Base-by-base conservation (phyloP, 2,888 invertebrate genomes). In the Sarcophaga rosellei region DNA sequence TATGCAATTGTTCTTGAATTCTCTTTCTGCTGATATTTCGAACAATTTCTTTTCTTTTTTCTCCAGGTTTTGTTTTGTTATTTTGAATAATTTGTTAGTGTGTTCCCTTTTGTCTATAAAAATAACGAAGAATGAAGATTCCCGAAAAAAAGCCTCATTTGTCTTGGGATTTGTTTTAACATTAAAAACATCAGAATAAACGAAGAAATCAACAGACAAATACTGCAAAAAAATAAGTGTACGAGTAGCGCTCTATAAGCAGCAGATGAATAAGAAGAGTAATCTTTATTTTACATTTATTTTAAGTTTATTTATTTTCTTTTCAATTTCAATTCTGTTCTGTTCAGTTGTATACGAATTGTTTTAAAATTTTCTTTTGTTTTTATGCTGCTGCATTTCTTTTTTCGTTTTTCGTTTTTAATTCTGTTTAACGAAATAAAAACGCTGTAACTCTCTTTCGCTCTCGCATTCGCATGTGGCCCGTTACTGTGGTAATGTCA, bases 401-500 rank as follows among this genome's bases (percentile, higher is more conserved):
- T 57, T 59, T 57, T 70, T 15, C 10, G 47, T 44, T 73, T 73
- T 57, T 80, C 66, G 78, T 74, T 74, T 81, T 66, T 70, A 72
- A 66, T 35, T 45, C n/a, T 25, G 61, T 73, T 73, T 35, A 12
- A 53, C 53, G 17, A 53, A 53, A 47, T 68, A 45, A 35, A n/a
- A 44, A n/a, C n/a, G 21, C 66, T 53, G 53, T 53, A 53, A 53
- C 17, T 15, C 17, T 15, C 53, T 70, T 73, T 69, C 45, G 20
- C 69, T 59, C 59, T 59, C 20, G n/a, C 44, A n/a, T 11, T 11
- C 25, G 57, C 68, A 53, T 53, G 53, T 17, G 73, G 74, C 78
- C 35, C 78, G 81, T 79, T 86, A 81, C 84, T 86, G 86, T 86
- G 86, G 86, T 81, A 88, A 88, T 88, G 89, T 89, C 89, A 89